Percentiles rank a stretch among this genome's conserved stretches.
These are phyloP conservation scores for Lordiphosa stackelbergi DNA, from an alignment of 1,140 invertebrate genomes.

Conservation along the genomic window DNA sequence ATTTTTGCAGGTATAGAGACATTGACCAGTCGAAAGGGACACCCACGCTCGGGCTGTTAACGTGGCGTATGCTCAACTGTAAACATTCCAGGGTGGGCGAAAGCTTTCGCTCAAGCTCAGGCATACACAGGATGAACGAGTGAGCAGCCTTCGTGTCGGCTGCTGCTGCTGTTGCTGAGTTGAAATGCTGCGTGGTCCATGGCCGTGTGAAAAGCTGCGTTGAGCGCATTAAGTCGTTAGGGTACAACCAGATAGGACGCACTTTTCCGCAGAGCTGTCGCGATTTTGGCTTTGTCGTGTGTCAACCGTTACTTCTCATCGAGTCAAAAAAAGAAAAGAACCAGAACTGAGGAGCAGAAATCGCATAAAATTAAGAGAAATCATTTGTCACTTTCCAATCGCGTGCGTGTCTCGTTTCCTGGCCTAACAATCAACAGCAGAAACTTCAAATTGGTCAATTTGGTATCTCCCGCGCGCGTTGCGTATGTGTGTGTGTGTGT, in stretches of 20 bases:
- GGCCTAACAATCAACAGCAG: background rate
- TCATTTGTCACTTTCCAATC: constrained; percentile 5
- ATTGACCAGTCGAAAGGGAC: constrained; percentile 51
- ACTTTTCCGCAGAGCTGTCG: constrained; percentile 57
- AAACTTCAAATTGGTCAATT: constrained; percentile 9
- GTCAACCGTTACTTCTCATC: constrained; percentile 61
- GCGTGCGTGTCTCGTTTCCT: constrained; percentile 5
- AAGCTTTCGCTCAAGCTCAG: constrained; percentile 58
- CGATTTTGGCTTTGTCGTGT: constrained; percentile 55
- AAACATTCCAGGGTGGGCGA: constrained; percentile 57
- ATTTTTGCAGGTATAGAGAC: constrained; percentile 73
- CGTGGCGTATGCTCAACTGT: constrained; percentile 53
- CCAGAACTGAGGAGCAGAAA: background rate
- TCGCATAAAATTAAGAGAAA: constrained; percentile 6
- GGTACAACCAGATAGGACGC: constrained; percentile 76
- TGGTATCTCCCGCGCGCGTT: constrained; percentile 9
- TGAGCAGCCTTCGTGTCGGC: constrained; percentile 11
- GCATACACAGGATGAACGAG: constrained; percentile 9
- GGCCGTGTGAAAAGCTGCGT: constrained; percentile 74
- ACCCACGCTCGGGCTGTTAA: constrained; percentile 47
- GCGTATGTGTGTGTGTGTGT: constrained; percentile 19
- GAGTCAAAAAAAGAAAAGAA: constrained; percentile 42
- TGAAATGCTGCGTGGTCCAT: constrained; percentile 58
- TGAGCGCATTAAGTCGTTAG: constrained; percentile 76
- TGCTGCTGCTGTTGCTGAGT: constrained; percentile 42